These are phyloP conservation scores for Limnephilus marmoratus DNA, from an alignment of 2,888 invertebrate species.

Conservation along the genomic window DNA sequence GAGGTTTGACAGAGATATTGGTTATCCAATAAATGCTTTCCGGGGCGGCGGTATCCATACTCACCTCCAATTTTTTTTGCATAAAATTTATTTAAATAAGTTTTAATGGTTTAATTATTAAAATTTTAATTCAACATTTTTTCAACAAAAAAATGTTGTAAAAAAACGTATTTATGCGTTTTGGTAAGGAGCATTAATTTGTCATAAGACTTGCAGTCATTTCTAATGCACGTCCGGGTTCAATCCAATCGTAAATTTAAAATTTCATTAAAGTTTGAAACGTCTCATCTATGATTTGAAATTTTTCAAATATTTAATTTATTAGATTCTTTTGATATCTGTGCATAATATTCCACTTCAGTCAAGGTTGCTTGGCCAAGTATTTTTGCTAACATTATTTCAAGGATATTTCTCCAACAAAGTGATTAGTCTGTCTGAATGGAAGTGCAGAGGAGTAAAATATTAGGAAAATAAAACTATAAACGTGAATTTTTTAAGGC, in stretches of 20 bases:
- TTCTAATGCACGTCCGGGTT: not conserved
- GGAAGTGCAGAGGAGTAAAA: conserved; percentile 35
- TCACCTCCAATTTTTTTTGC: too few relatives aligned
- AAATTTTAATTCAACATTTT: too few relatives aligned
- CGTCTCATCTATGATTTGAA: not conserved
- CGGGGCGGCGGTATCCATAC: too few relatives aligned
- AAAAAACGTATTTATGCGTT: too few relatives aligned
- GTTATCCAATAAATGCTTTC: too few relatives aligned
- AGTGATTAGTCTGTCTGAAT: conserved; percentile 12
- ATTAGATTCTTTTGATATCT: not conserved
- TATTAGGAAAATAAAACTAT: conserved; percentile 25
- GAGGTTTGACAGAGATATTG: too few relatives aligned
- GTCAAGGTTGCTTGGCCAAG: not conserved
- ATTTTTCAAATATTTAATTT: not conserved
- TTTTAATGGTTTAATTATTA: too few relatives aligned
- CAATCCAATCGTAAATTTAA: not conserved
- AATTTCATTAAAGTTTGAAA: not conserved
- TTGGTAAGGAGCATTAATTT: not conserved
- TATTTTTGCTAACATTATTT: conserved; percentile 15
- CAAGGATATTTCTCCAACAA: conserved; percentile 10
- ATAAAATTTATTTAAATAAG: too few relatives aligned
- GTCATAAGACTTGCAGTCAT: not conserved
- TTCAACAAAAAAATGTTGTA: too few relatives aligned
- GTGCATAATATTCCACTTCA: not conserved
- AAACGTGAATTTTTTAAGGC: not conserved